Base-by-base conservation (phyloP, 1,140 invertebrate genomes). In the Euura saliciscinereae region DNA sequence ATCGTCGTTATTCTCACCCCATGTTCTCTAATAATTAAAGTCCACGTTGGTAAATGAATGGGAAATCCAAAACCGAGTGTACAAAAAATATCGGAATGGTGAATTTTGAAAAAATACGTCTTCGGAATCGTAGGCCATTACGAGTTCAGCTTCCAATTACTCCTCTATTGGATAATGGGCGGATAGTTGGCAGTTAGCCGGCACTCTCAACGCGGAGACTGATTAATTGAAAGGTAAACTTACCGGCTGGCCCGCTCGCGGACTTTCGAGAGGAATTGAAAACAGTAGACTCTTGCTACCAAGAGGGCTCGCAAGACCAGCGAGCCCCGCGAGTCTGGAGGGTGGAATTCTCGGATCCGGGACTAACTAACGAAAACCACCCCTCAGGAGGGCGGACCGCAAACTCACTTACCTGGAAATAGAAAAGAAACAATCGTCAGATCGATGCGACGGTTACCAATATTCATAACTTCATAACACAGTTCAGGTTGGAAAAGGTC, bases 171-270 rank as follows among this genome's bases (percentile, higher is more conserved):
- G 82, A 84, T 84, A 84, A 84, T 84, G 81, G 81, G 74, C 76
- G 73, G 75, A 81, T 80, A 82, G 80, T 82, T 83, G 78, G 80
- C 78, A 82, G 80, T 84, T 81, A 81, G 78, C 78, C 73, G 75
- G 67, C 45, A 66, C 75, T 78, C 77, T 71, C 73, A 28, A 28
- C 73, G 79, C 80, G 78, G 79, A 75, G 77, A 79, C 75, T 79
- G 82, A 82, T 85, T 85, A 84, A 84, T 84, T 85, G 82, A 83
- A 85, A 85, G 81, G 83, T 85, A 85, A 85, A 85, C 83, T 84
- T 78, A 83, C 80, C 81, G 74, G 80, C 78, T 80, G 77, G 74
- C 75, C 28, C 77, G 76, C 80, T 76, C 75, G 5, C 66, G 67
- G 82, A 84, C 82, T 85, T 83, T 82, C 80, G 72, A 78, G 78